Evolutionary conservation across 30 jellyfish, hydroid and myxozoan species (phyloP).

Genomic region (Morbakka virulenta): DNA sequence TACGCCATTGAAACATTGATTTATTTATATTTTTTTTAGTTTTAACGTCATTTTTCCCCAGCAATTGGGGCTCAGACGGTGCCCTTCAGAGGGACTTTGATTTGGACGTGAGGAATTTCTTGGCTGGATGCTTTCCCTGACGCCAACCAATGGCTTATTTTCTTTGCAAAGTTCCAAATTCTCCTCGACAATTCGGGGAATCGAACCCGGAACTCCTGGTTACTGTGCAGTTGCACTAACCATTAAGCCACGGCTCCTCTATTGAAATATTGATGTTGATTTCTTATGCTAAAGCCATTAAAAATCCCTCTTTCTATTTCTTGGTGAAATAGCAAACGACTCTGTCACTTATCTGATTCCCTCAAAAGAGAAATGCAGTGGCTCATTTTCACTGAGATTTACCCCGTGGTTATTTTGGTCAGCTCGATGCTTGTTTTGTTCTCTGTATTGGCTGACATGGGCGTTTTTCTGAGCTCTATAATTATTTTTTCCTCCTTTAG

Average conservation of each 20-base stretch:
- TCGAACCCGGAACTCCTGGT: too few species aligned
- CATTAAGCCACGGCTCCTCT: too few species aligned
- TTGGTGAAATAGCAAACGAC: constrained; percentile 30
- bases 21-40: too few species aligned
- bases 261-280: constrained; percentile 20
- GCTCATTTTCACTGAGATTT: background rate
- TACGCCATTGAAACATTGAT: constrained; percentile 5
- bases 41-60: too few species aligned
- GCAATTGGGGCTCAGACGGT: too few species aligned
- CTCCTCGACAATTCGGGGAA: too few species aligned
- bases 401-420: background rate
- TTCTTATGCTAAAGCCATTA: constrained; percentile 41
- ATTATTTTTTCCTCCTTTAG: constrained; percentile 18
- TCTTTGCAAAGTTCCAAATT: too few species aligned
- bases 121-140: too few species aligned
- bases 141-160: too few species aligned
- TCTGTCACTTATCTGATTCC: constrained; percentile 37
- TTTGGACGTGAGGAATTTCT: too few species aligned
- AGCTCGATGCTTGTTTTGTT: constrained; percentile 14
- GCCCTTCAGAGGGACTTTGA: too few species aligned
- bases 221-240: too few species aligned
- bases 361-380: constrained; percentile 37
- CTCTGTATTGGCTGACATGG: constrained; percentile 32
- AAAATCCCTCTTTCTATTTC: constrained; percentile 42
- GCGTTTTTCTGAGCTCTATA: constrained; percentile 27